A percentile compares a stretch with the other conserved stretches of the same genome.
phyloP scores from a whole-genome alignment of 2,888 invertebrate species.

The Hydriomena furcata region DNA sequence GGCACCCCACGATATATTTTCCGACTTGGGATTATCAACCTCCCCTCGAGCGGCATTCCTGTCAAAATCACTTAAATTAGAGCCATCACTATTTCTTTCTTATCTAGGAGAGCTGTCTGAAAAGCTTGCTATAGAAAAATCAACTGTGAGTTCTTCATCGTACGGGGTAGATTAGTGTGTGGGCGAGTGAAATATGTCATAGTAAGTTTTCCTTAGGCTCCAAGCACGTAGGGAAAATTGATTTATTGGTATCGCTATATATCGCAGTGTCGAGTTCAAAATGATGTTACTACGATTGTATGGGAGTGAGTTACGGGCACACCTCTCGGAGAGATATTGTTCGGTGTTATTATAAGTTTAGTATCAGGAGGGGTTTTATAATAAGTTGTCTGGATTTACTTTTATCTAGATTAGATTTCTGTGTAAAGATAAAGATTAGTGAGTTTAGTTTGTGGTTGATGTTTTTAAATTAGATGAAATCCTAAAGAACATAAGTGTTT shows the following conservation, averaged over 20 bases:
- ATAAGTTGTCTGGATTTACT: too few relatives aligned
- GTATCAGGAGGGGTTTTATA: too few relatives aligned
- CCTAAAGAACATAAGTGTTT: too few relatives aligned
- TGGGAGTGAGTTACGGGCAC: conserved; percentile 18
- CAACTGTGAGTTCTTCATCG: conserved; percentile 8
- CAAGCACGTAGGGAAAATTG: conserved; percentile 52
- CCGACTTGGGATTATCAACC: conserved; percentile 50
- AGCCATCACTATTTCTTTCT: conserved; percentile 62
- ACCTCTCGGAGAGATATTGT: conserved; percentile 14
- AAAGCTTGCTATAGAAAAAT: conserved; percentile 2
- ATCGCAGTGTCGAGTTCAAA: conserved; percentile 46
- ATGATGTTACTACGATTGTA: conserved; percentile 38
- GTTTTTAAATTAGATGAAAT: too few relatives aligned
- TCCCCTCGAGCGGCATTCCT: conserved; percentile 50
- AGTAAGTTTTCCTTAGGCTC: conserved; percentile 35
- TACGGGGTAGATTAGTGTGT: conserved; percentile 24
- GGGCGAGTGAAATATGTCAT: conserved; percentile 31
- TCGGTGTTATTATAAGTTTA: not conserved
- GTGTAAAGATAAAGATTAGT: too few relatives aligned
- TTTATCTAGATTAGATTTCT: too few relatives aligned
- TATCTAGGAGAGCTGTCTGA: conserved; percentile 46
- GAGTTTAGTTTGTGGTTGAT: too few relatives aligned
- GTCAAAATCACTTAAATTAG: conserved; percentile 66
- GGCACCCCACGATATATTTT: conserved; percentile 22
- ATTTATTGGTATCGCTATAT: conserved; percentile 58